Conservation (phyloP, 1,140 invertebrate genomes). For the Sinella curviseta region DNA sequence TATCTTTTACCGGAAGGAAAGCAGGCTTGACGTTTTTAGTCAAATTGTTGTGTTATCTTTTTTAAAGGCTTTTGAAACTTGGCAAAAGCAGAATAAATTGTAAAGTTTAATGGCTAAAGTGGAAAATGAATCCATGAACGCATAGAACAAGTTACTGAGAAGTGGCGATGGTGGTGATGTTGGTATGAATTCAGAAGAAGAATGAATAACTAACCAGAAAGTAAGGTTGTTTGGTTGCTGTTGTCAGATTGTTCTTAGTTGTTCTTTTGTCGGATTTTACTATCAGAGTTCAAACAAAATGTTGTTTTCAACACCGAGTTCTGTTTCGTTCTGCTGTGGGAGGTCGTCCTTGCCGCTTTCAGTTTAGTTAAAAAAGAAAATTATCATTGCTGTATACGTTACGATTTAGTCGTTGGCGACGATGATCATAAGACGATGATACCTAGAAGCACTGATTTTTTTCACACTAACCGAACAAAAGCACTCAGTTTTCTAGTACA, state of each 20-base stretch:
- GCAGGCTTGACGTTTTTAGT: conserved; percentile 7
- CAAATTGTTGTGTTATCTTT: conserved; percentile 19
- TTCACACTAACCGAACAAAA: not conserved
- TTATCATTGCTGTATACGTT: not conserved
- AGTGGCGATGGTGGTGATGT: no score
- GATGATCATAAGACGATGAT: not conserved
- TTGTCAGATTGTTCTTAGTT: no score
- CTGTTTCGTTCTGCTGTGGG: not conserved
- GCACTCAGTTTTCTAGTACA: not conserved
- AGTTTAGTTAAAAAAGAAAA: not conserved
- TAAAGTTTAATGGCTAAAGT: no score
- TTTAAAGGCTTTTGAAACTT: not conserved
- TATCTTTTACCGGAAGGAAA: conserved; percentile 10
- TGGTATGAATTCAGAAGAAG: no score
- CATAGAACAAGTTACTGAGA: no score
- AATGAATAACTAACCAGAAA: no score
- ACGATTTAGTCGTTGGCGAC: no score
- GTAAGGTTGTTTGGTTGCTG: no score
- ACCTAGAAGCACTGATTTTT: conserved; percentile 1
- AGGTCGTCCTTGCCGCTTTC: not conserved
- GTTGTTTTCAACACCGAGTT: not conserved
- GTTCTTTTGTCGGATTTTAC: no score
- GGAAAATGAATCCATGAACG: no score
- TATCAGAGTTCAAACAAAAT: no score
- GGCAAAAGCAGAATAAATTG: not conserved